Conservation (phyloP, 2,797 vertebrate genomes). For the Carduelis carduelis region DNA sequence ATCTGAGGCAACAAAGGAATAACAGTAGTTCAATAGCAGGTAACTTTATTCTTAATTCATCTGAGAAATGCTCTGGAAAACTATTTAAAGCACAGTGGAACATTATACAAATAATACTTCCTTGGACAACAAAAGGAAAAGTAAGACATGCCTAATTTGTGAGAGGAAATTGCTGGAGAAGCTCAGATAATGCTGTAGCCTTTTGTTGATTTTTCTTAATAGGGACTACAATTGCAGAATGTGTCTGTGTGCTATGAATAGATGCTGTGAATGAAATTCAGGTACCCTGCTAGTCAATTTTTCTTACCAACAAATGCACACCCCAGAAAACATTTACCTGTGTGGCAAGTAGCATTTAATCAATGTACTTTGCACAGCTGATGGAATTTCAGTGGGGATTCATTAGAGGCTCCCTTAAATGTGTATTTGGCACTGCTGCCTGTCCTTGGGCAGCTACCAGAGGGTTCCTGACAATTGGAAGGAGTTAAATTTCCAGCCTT, state of each 20-base stretch:
- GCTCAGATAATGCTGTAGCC: background rate
- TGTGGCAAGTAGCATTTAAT: background rate
- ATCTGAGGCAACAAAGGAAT: background rate
- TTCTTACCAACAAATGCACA: background rate
- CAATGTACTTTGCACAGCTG: background rate
- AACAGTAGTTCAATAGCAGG: background rate
- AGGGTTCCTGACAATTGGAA: background rate
- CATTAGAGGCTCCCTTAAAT: background rate
- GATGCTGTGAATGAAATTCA: background rate
- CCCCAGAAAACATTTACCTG: background rate
- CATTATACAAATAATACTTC: background rate
- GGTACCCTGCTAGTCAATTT: background rate
- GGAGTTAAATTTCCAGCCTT: background rate
- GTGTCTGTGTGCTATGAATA: background rate
- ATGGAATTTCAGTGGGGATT: background rate
- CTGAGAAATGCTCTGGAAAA: background rate
- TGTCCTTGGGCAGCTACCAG: background rate
- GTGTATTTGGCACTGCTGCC: background rate
- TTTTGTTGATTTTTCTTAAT: constrained; percentile 27
- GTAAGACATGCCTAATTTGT: background rate
- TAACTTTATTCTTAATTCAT: background rate
- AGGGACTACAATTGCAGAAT: background rate
- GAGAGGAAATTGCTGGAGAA: constrained; percentile 36
- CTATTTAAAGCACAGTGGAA: background rate
- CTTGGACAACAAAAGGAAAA: constrained; percentile 6